Conservation (phyloP, 2,797 vertebrate species). For the Mus spretus region DNA sequence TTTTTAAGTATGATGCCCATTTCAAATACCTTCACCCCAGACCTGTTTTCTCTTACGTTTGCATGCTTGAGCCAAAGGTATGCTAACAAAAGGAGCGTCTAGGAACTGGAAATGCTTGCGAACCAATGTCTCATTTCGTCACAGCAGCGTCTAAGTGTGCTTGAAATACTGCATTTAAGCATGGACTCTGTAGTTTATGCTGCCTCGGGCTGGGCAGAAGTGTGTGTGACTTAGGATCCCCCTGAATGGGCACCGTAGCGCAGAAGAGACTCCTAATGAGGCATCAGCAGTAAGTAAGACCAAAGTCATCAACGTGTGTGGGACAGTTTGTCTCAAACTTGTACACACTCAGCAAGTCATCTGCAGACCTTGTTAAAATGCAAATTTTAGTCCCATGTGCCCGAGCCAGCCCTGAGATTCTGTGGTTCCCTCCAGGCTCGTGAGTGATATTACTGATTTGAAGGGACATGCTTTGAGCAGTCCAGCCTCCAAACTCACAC, state of each 20-base stretch:
- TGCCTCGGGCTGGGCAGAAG: not conserved
- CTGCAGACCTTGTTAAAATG: not conserved
- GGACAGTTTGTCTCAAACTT: not conserved
- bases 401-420: not conserved
- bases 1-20: constrained; percentile 36
- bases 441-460: not conserved
- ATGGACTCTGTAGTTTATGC: not conserved
- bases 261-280: not conserved
- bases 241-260: not conserved
- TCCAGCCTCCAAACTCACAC: not conserved
- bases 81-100: constrained; percentile 32
- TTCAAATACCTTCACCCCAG: constrained; percentile 15
- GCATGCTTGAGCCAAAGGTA: not conserved
- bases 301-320: not conserved
- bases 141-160: constrained; percentile 10
- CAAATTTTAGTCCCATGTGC: not conserved
- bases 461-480: not conserved
- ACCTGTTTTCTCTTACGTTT: constrained; percentile 40
- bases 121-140: constrained; percentile 53
- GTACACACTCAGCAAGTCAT: not conserved
- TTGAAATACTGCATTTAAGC: constrained; percentile 27
- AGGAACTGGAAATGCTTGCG: constrained; percentile 14
- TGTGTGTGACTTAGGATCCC: not conserved
- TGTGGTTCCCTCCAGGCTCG: not conserved
- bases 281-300: not conserved